These are phyloP conservation scores for Epizoanthus scotinus DNA, from an alignment of 92 coral and sea anemone species.

Conservation along the genomic window DNA sequence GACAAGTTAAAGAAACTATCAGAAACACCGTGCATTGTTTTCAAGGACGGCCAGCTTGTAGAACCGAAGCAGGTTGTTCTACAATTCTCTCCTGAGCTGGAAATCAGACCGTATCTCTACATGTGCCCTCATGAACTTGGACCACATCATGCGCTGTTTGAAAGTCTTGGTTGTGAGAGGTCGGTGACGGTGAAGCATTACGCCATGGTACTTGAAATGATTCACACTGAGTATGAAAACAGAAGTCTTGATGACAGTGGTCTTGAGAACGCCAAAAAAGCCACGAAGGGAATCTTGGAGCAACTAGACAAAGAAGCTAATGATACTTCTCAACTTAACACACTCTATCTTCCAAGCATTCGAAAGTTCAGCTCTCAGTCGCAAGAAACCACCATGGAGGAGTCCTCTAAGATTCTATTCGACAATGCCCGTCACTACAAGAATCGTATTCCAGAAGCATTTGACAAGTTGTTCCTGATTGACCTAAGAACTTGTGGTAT, in stretches of 20 bases:
- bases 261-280: conserved; percentile 32
- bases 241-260: conserved; percentile 48
- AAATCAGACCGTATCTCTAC: conserved; percentile 63
- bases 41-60: too few species aligned
- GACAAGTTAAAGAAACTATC: too few species aligned
- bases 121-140: conserved; percentile 52
- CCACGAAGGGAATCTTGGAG: conserved; percentile 57
- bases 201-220: conserved; percentile 56
- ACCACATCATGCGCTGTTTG: conserved; percentile 38
- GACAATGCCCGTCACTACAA: conserved; percentile 57
- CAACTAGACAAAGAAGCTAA: conserved; percentile 4
- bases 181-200: conserved; percentile 50
- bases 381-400: too few species aligned
- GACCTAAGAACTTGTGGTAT: conserved; percentile 37
- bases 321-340: too few species aligned
- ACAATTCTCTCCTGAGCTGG: conserved; percentile 37
- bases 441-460: conserved; percentile 26
- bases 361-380: too few species aligned
- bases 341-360: too few species aligned
- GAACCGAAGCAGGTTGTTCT: conserved; percentile 48
- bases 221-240: conserved; percentile 26
- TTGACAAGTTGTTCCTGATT: conserved; percentile 43
- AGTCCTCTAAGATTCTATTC: conserved; percentile 32
- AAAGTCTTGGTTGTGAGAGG: conserved; percentile 51
- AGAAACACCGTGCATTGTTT: too few species aligned